Conservation (phyloP, 92 coral and sea anemone genomes). For the Hydrozoanthus gracilis region DNA sequence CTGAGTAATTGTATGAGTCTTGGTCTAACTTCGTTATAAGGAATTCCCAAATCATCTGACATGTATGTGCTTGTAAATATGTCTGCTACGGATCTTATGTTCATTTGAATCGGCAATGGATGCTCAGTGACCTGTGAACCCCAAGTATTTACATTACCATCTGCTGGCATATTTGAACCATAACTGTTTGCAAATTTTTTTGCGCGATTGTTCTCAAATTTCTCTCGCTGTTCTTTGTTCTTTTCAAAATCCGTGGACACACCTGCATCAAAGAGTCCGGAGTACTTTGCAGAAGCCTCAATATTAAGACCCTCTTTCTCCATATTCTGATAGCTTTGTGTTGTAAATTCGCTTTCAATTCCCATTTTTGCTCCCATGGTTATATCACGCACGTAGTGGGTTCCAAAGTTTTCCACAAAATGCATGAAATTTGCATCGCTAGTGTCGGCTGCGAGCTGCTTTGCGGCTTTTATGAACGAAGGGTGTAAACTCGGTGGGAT, state of each 20-base stretch:
- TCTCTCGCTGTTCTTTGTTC: slow-evolving; percentile 34
- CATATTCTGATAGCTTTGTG: slow-evolving; percentile 46
- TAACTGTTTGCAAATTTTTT: slow-evolving; percentile 23
- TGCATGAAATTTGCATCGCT: slow-evolving; percentile 3
- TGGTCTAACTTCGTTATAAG: background rate
- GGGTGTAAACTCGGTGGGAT: background rate
- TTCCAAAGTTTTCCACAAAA: background rate
- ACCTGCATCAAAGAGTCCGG: slow-evolving; percentile 8
- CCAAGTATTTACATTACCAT: slow-evolving; percentile 42
- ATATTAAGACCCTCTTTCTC: slow-evolving; percentile 28
- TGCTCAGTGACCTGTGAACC: slow-evolving; percentile 19
- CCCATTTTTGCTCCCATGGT: slow-evolving; percentile 36
- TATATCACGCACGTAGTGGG: background rate
- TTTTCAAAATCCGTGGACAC: slow-evolving; percentile 28
- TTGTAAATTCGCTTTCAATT: slow-evolving; percentile 41
- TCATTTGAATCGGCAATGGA: slow-evolving; percentile 47
- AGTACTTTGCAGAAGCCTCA: too few relatives aligned
- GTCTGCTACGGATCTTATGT: slow-evolving; percentile 31
- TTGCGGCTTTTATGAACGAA: slow-evolving; percentile 3
- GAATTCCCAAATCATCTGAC: slow-evolving; percentile 19
- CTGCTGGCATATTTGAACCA: slow-evolving; percentile 51
- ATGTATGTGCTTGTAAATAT: slow-evolving; percentile 47
- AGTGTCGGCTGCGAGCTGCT: background rate
- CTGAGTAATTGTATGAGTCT: too few relatives aligned
- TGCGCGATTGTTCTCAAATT: slow-evolving; percentile 49